Base-by-base conservation (phyloP, 2,888 invertebrate species). In the Agrenia bidenticulata region DNA sequence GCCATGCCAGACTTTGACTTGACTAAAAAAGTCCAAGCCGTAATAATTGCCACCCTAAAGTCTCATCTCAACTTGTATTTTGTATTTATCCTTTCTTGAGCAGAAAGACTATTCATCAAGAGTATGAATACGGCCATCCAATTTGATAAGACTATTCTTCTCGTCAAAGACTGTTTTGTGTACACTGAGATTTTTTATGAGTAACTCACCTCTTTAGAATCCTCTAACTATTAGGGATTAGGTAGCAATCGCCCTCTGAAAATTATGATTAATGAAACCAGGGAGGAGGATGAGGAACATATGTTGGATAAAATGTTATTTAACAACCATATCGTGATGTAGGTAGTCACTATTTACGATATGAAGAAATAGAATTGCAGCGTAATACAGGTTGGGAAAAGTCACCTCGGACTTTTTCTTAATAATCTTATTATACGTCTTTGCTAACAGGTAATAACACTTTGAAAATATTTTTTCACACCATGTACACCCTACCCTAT, bases 81-180 rank as follows among this genome's bases (percentile, higher is more conserved):
- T 32, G 32, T 32, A 32, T 51, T 51, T 51, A 42, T 57, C 37
- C 57, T 21, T 58, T 58, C 27, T 45, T 58, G 23, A 37, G 21
- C 15, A 21, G 57, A 58, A 58, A 45, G 24, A n/a, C 58, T 58
- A 58, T 58, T 58, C 58, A 58, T 49, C 24, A 42, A 58, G 21
- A 24, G 26, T n/a, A 45, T 58, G 58, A 58, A 58, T 58, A 21
- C n/a, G 58, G 27, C 58, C 58, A 58, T 58, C 58, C 58, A 58
- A 58, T 58, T 58, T 58, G 58, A 58, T 58, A 58, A 58, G 45
- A 58, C 58, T 58, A 58, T 58, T 58, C 58, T 58, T 58, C 58
- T 57, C 23, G 24, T 57, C 45, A 58, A 58, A 58, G 58, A 58
- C 23, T 58, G 13, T 58, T 51, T 42, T 58, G 58, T 58, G 58